Evolutionary conservation across 2,888 invertebrate species (phyloP), one percentile per base, ranked within the genome.

Genomic region (Podotricha telesiphe): DNA sequence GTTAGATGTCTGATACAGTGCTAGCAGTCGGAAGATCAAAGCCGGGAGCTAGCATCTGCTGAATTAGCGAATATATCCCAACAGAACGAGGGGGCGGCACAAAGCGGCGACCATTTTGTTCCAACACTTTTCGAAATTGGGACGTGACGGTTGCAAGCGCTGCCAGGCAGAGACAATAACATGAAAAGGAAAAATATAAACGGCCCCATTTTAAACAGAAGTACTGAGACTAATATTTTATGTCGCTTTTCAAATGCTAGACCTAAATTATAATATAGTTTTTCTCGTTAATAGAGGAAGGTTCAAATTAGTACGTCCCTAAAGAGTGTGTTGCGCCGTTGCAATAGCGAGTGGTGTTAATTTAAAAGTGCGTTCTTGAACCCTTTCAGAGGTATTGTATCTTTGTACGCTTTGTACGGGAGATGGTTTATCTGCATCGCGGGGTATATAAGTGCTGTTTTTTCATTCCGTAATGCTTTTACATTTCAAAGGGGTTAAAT

Each of bases 291-390:
- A 45, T 65, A 65, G 19, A 17, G 22, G 80, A 87, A 74, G 75
- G 85, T 77, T 74, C 77, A 81, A 69, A 86, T 76, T 89, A n/a
- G 83, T 71, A 65, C 85, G 86, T 13, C 51, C 50, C 65, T 72
- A 65, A 50, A 50, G 17, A 45, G 76, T 67, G 79, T 75, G 78
- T 84, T 91, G 77, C 62, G 84, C 74, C 86, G 75, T 88, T 91
- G 73, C 78, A 70, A 76, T 79, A 79, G 77, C 82, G 75, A 73
- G 72, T 76, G 81, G 78, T 86, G 89, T 92, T 93, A 93, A 93
- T 93, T 92, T 92, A 92, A 93, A 93, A 93, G 91, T 92, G 90
- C 91, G 93, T 91, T 93, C 91, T 93, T 93, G 93, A 93, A 93
- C 93, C 93, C 93, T 93, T 93, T 93, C 92, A 91, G 91, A 91